A percentile compares a stretch with the other conserved stretches of the same genome.
Conservation (phyloP, 2,797 vertebrate species). For the Manis crassicaudata region DNA sequence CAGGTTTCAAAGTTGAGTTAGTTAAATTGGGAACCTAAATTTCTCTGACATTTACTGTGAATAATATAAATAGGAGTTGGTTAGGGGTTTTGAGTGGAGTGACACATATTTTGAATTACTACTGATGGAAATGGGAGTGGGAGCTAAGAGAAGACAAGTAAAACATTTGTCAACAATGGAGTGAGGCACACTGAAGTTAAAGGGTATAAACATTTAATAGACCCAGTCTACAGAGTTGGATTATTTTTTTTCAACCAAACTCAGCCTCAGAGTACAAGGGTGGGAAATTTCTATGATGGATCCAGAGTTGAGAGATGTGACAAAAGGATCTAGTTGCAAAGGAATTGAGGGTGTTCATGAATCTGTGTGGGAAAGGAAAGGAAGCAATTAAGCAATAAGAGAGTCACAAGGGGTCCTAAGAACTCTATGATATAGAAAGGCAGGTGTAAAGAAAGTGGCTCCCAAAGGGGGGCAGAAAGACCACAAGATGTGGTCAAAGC, state of each 20-base stretch:
- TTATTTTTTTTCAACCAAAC: not conserved
- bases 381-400: not conserved
- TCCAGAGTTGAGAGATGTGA: not conserved
- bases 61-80: not conserved
- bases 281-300: not conserved
- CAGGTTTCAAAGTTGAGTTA: not conserved
- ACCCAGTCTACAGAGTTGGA: not conserved
- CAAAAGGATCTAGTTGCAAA: not conserved
- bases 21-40: not conserved
- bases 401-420: not conserved
- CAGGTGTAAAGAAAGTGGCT: not conserved
- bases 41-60: not conserved
- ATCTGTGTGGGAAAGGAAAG: not conserved
- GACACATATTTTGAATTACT: slow-evolving; percentile 27
- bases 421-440: not conserved
- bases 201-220: not conserved
- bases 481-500: not conserved
- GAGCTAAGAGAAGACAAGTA: not conserved
- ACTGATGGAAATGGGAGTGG: not conserved
- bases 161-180: not conserved
- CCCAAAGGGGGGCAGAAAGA: not conserved
- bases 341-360: not conserved
- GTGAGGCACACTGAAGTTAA: not conserved
- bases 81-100: not conserved
- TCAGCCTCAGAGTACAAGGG: not conserved